These are phyloP conservation scores for Rosalia funebris DNA, from an alignment of 2,888 invertebrate species.

Conservation along the genomic window DNA sequence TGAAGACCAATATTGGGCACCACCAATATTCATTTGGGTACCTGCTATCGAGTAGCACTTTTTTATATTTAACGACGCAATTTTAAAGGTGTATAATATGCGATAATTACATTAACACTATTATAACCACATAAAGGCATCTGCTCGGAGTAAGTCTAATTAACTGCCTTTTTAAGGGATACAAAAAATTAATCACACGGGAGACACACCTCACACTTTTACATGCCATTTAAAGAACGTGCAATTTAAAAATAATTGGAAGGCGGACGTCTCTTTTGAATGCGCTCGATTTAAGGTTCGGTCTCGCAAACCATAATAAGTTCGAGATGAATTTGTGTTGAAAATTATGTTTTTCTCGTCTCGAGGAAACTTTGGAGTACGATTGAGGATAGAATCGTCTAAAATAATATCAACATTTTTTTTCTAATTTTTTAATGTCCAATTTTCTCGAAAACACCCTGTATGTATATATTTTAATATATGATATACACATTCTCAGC, in stretches of 20 bases:
- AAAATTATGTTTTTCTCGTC: no score
- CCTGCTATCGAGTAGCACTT: neutral
- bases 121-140: neutral
- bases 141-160: conserved; percentile 1
- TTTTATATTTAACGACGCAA: neutral
- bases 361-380: no score
- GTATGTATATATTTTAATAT: no score
- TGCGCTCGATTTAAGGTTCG: neutral
- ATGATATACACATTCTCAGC: no score
- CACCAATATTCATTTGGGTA: no score
- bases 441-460: no score
- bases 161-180: neutral
- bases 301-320: neutral
- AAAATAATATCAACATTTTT: no score
- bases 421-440: no score
- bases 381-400: no score
- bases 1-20: neutral
- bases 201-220: conserved; percentile 5
- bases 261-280: neutral
- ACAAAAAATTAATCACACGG: neutral
- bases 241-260: conserved; percentile 4
- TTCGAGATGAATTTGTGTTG: neutral
- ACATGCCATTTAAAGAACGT: conserved; percentile 6
- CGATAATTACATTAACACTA: conserved; percentile 1
- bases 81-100: neutral